Evolutionary conservation across 2,797 vertebrate species (phyloP).

Genomic region (Tiaroga cobitis): DNA sequence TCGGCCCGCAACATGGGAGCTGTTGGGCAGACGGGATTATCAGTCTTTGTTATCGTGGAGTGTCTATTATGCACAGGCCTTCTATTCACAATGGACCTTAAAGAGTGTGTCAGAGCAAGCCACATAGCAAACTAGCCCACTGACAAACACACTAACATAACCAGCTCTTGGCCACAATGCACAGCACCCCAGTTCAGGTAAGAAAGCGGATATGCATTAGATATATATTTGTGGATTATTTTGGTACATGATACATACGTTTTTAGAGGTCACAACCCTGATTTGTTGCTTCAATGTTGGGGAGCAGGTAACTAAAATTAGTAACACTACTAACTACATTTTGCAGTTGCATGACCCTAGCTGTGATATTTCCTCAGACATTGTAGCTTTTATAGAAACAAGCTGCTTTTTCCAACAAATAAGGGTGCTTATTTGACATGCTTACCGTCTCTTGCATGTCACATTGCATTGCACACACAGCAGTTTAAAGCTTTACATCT

Average conservation of each 20-base stretch:
- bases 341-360: slow-evolving; percentile 3
- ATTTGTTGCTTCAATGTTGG: not conserved
- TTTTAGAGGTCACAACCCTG: not conserved
- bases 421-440: not conserved
- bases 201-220: slow-evolving; percentile 67
- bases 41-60: slow-evolving; percentile 82
- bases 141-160: slow-evolving; percentile 80
- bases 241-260: not conserved
- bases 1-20: slow-evolving; percentile 75
- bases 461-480: not conserved
- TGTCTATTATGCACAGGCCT: slow-evolving; percentile 78
- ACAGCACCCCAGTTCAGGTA: slow-evolving; percentile 71
- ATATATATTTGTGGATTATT: slow-evolving; percentile 20
- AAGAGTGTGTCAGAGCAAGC: slow-evolving; percentile 75
- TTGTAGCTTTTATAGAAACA: not conserved
- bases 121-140: slow-evolving; percentile 75
- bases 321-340: not conserved
- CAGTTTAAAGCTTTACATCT: not conserved
- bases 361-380: not conserved
- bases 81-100: slow-evolving; percentile 78
- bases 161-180: slow-evolving; percentile 73
- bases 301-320: not conserved
- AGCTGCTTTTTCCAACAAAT: not conserved
- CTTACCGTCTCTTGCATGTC: not conserved
- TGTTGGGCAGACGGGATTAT: slow-evolving; percentile 78